These are phyloP conservation scores for Ceriagrion tenellum DNA, from an alignment of 2,888 invertebrate genomes.

Conservation along the genomic window DNA sequence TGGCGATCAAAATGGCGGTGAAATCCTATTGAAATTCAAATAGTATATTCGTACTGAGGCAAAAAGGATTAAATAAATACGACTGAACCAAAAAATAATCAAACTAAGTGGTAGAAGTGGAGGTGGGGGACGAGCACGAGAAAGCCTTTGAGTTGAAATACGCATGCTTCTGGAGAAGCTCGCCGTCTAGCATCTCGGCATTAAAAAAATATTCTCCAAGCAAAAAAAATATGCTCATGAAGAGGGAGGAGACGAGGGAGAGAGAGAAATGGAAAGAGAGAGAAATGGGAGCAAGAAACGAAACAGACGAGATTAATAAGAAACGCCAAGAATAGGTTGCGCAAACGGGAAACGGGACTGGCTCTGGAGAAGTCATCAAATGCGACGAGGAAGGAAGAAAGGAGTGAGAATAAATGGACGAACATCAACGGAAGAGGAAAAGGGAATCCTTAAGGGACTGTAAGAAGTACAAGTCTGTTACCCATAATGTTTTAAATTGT, in stretches of 20 bases:
- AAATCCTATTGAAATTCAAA: too few relatives aligned
- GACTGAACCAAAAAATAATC: neutral
- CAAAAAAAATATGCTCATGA: neutral
- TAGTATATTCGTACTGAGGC: too few relatives aligned
- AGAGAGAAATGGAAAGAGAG: neutral
- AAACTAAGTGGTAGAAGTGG: neutral
- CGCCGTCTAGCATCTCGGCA: neutral
- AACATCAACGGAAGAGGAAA: too few relatives aligned
- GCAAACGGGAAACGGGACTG: neutral
- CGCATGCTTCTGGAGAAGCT: neutral
- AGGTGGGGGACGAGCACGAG: neutral
- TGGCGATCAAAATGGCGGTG: too few relatives aligned
- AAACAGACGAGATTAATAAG: neutral
- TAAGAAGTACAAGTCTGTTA: too few relatives aligned
- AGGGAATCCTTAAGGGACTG: too few relatives aligned
- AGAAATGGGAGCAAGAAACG: neutral
- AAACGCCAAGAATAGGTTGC: neutral
- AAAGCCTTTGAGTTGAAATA: neutral
- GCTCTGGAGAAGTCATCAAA: neutral
- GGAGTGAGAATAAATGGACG: too few relatives aligned
- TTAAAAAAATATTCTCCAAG: neutral
- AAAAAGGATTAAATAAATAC: too few relatives aligned
- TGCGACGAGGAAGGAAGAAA: too few relatives aligned
- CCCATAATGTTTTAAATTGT: too few relatives aligned
- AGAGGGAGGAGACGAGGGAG: neutral